Conservation (phyloP, 2,113 vertebrate genomes). For the Notarius quadriscutis region DNA sequence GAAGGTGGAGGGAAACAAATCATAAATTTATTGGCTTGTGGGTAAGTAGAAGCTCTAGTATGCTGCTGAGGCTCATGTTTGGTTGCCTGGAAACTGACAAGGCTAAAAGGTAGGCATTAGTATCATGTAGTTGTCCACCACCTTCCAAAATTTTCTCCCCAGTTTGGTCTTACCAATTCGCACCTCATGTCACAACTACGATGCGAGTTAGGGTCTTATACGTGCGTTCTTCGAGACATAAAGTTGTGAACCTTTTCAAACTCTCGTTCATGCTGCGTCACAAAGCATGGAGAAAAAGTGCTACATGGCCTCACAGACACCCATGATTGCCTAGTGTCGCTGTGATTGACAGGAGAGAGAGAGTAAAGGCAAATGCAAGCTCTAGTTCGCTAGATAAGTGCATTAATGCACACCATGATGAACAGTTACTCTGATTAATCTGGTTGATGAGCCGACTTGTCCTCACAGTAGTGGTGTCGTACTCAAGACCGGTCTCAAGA, state of each 20-base stretch:
- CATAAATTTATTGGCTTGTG: neutral
- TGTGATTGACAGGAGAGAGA: neutral
- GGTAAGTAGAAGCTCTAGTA: neutral
- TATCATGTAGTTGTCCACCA: neutral
- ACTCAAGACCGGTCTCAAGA: no score
- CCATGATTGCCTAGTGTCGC: neutral
- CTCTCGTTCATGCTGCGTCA: no score
- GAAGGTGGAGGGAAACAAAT: neutral
- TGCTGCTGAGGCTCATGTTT: neutral
- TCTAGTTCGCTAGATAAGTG: neutral
- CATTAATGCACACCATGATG: no score
- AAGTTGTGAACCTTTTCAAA: no score
- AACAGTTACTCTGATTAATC: no score
- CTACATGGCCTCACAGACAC: neutral
- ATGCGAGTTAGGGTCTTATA: neutral
- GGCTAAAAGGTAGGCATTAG: neutral
- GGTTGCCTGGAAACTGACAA: slow-evolving; percentile 11
- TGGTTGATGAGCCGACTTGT: no score
- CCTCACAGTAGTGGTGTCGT: no score
- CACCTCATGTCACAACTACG: neutral
- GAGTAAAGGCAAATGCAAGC: no score
- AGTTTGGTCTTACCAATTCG: neutral
- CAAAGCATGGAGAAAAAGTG: neutral
- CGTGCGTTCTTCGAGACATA: no score
- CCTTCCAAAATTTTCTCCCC: neutral